A percentile compares a stretch with the other conserved stretches of the same genome.
Evolutionary conservation across 2,797 vertebrate genomes (phyloP).

Genomic region (Chelmon rostratus): DNA sequence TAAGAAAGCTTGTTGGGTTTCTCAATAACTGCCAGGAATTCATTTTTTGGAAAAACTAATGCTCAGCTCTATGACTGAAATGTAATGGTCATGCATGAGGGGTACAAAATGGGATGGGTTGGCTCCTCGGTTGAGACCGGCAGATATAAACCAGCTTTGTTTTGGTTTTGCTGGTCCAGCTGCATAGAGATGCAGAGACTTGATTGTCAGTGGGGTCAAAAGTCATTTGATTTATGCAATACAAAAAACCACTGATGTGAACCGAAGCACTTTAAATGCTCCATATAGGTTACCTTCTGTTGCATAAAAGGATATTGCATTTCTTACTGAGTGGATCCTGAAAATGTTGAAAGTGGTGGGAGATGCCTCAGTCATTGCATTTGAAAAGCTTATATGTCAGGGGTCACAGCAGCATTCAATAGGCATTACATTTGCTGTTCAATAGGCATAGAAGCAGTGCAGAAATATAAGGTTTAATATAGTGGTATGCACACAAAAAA

Average conservation of each 20-base stretch:
- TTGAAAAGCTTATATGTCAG: conserved; percentile 23
- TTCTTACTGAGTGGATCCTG: conserved; percentile 28
- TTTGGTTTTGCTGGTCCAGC: neutral
- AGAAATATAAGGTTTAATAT: neutral
- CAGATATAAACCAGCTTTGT: neutral
- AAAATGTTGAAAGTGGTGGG: conserved; percentile 22
- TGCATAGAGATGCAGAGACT: neutral
- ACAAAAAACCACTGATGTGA: neutral
- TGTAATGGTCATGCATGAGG: neutral
- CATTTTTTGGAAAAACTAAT: neutral
- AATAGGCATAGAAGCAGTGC: neutral
- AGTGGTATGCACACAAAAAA: neutral
- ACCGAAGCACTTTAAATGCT: conserved; percentile 13
- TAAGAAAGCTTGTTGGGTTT: neutral
- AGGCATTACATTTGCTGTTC: neutral
- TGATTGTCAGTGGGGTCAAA: neutral
- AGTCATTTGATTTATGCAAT: conserved; percentile 11
- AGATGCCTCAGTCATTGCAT: conserved; percentile 10
- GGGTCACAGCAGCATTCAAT: conserved; percentile 16
- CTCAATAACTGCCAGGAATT: neutral
- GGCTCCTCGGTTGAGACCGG: neutral
- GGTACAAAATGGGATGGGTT: neutral
- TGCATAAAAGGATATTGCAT: conserved; percentile 26
- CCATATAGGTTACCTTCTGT: conserved; percentile 8
- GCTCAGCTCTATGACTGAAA: neutral